Percentiles rank a stretch among this genome's conserved stretches.
These are phyloP conservation scores for Sebastes melanostomus DNA, from an alignment of 2,797 vertebrate species.

Conservation along the genomic window DNA sequence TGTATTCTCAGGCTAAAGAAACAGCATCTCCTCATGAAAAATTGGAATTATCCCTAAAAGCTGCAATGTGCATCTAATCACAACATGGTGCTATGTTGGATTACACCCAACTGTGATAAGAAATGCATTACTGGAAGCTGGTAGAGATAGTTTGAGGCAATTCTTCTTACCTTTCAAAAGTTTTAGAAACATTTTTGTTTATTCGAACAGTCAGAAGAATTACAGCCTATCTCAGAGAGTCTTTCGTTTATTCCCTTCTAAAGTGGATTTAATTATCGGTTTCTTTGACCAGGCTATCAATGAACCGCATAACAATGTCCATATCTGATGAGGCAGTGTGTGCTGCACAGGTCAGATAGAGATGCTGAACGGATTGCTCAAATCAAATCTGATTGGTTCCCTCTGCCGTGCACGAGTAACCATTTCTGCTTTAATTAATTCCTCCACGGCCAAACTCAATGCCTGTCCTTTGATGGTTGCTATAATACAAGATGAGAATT, in stretches of 20 bases:
- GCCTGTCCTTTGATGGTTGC: conserved; percentile 6
- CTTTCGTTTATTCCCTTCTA: background rate
- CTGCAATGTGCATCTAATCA: conserved; percentile 43
- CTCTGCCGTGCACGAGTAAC: background rate
- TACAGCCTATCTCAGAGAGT: background rate
- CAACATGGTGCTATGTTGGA: background rate
- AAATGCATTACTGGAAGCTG: conserved; percentile 34
- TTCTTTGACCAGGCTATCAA: conserved; percentile 18
- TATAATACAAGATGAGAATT: conserved; percentile 28
- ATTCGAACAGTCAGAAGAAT: conserved; percentile 13
- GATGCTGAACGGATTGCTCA: conserved; percentile 34
- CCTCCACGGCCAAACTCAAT: background rate
- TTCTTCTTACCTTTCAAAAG: conserved; percentile 33
- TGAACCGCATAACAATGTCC: conserved; percentile 18
- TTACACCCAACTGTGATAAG: conserved; percentile 29
- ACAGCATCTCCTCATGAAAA: background rate
- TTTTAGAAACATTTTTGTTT: conserved; percentile 5
- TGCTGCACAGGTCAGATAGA: conserved; percentile 34
- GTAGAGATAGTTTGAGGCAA: conserved; percentile 26
- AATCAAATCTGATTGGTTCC: conserved; percentile 41
- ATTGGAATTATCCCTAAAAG: conserved; percentile 26
- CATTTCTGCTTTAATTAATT: conserved; percentile 35
- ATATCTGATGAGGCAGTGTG: conserved; percentile 40
- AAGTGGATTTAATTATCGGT: conserved; percentile 37
- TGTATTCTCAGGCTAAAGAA: background rate